Evolutionary conservation across 2,888 invertebrate species (phyloP), one percentile per base, ranked within the genome.

Genomic region (Spisula solida): DNA sequence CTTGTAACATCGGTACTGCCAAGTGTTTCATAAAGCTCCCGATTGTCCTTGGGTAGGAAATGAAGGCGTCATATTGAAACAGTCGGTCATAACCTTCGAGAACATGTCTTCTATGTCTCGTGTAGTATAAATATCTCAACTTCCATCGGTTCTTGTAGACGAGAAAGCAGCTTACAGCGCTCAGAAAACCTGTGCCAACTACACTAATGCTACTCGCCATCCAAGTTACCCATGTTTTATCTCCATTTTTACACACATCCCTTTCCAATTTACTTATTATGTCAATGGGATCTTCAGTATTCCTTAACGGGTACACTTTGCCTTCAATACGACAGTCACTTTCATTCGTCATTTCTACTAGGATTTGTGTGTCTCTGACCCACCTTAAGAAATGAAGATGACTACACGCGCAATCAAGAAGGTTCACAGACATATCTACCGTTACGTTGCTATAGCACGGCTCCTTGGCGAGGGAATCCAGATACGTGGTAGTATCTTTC

Each of bases 21-120:
- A 70, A 51, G 31, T 86, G 70, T 81, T 89, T 89, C 20, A 93
- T 85, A 79, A 93, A 93, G 56, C 82, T 92, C 6, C 81, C 82
- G 55, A 86, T 83, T n/a, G 16, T 48, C n/a, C 87, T 87, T 4
- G 89, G 66, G 60, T 93, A 92, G 0, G 90, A 92, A 10, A 93
- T 82, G 56, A 92, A 91, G 0, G 90, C 93, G 79, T 93, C 92
- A 25, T 88, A 83, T 16, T 85, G 88, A 83, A 91, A 34, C 80
- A 66, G 48, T 86, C 70, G 79, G 18, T 91, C 89, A 81, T 87
- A 93, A 0, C 91, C 92, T 48, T 81, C 78, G 55, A 87, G 70
- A 0, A n/a, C 51, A 41, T 89, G 86, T 56, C 90, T 75, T 41
- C 88, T 41, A 12, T 86, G 83, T 16, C 85, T 79, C 18, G 86